Conservation (phyloP, 1,140 invertebrate species). For the Stegodyphus mimosarum region DNA sequence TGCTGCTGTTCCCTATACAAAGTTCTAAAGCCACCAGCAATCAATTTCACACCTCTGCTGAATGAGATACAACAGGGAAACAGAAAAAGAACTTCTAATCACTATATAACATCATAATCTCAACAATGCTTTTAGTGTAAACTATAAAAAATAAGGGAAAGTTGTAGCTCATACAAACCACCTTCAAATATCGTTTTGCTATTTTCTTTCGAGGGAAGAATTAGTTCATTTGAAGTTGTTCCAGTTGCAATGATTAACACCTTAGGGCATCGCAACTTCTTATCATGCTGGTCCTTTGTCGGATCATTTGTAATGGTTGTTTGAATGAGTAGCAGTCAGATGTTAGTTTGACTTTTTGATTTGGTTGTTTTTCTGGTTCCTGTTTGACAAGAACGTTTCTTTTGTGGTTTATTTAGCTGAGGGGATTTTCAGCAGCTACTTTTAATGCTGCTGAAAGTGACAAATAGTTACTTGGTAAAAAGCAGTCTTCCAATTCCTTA, state of each 20-base stretch:
- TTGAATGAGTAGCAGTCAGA: slow-evolving; percentile 25
- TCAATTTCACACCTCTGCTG: slow-evolving; percentile 48
- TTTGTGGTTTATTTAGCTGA: slow-evolving; percentile 20
- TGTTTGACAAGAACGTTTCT: slow-evolving; percentile 51
- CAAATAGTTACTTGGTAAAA: slow-evolving; percentile 42
- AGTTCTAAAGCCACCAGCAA: slow-evolving; percentile 24
- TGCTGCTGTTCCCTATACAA: neutral
- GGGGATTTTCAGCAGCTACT: slow-evolving; percentile 47
- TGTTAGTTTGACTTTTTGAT: slow-evolving; percentile 11
- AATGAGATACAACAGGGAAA: slow-evolving; percentile 7
- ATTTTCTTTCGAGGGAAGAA: slow-evolving; percentile 24
- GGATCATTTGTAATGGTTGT: slow-evolving; percentile 50
- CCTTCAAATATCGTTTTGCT: slow-evolving; percentile 16
- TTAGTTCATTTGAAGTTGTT: slow-evolving; percentile 37
- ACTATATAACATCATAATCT: slow-evolving; percentile 32
- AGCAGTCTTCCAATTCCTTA: neutral
- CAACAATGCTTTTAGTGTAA: slow-evolving; percentile 17
- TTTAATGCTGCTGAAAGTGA: slow-evolving; percentile 35
- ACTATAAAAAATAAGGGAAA: slow-evolving; percentile 26
- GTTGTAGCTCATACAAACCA: neutral
- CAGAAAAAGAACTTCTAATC: slow-evolving; percentile 13
- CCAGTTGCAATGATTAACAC: slow-evolving; percentile 38
- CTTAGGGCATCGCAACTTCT: slow-evolving; percentile 28
- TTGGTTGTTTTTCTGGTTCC: slow-evolving; percentile 36
- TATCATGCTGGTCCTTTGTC: slow-evolving; percentile 32